Evolutionary conservation across 2,113 vertebrate genomes (phyloP), one percentile per base, ranked within the genome.

Genomic region (Camarhynchus parvulus): DNA sequence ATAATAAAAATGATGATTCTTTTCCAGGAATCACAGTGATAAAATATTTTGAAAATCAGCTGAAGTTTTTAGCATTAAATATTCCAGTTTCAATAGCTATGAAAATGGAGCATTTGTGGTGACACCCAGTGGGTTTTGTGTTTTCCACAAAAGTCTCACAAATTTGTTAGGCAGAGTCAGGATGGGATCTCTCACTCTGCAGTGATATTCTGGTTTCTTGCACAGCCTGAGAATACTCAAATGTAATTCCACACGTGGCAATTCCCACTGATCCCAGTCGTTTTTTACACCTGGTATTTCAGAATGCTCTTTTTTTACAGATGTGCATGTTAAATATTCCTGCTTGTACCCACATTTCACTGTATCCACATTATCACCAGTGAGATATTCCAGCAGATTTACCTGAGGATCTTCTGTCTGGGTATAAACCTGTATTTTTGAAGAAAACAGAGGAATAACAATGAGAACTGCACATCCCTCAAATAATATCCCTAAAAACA

Each of bases 381-480:
- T 37, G 53, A 68, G 70, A 68, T 10, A 73, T 23, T 27, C 25
- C 13, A 46, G 14, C 41, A 66, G 73, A 83, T 85, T 91, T 98
- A 99, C 99, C 98, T 99, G 97, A 68, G 99, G 99, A 53, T 99
- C 98, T 46, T 98, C 98, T 87, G 98, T 97, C 91, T 99, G 98
- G 41, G 98, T 98, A 64, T 98, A 99, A 35, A 99, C 98, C 99
- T 99, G 96, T 4, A 25, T 94, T 94, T 96, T 83, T 61, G 77
- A 85, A 89, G 50, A 3, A 92, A 92, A 95, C 13, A 92, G 63
- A 95, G 81, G 58, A 37, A 56, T 55, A 62, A 75, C 8, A 39
- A 50, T 83, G 86, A 70, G 91, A 94, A 61, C 22, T 52, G 19
- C 44, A 84, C 2, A 0, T 5, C 25, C 10, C 46, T 41, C 37